Evolutionary conservation across 2,113 vertebrate species (phyloP).

Genomic region (Nycticebus coucang): DNA sequence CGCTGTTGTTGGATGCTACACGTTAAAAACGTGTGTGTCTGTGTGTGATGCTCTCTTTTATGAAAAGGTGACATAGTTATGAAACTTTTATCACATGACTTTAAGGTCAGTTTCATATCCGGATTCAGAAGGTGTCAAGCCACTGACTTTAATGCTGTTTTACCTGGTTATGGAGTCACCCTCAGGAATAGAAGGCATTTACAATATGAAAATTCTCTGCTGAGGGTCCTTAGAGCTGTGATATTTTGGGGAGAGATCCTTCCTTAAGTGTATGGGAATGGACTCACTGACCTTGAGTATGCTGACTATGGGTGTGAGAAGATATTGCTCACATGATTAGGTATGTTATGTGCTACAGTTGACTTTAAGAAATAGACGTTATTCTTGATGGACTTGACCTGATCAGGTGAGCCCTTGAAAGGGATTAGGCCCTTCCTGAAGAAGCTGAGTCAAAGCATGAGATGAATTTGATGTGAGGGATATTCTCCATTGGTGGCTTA

Average conservation of each 20-base stretch:
- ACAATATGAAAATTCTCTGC: not conserved
- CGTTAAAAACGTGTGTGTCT: constrained; percentile 25
- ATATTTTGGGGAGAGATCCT: not conserved
- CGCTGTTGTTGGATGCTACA: not conserved
- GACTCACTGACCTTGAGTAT: not conserved
- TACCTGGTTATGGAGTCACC: not conserved
- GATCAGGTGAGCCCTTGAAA: not conserved
- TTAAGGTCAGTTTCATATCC: not conserved
- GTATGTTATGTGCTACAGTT: not conserved
- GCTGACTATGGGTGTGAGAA: not conserved
- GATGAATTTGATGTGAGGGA: not conserved
- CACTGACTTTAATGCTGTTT: not conserved
- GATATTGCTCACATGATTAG: not conserved
- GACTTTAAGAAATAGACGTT: not conserved
- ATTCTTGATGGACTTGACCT: not conserved
- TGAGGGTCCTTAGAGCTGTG: not conserved
- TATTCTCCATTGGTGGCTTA: not conserved
- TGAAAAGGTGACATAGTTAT: not conserved
- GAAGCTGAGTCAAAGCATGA: not conserved
- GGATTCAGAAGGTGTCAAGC: not conserved
- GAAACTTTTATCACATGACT: not conserved
- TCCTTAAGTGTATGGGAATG: not conserved
- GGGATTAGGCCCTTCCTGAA: not conserved
- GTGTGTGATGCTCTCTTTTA: constrained; percentile 22
- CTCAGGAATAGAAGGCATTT: not conserved